These are phyloP conservation scores for Philaethria dido DNA, from an alignment of 2,888 invertebrate species.

Conservation along the genomic window DNA sequence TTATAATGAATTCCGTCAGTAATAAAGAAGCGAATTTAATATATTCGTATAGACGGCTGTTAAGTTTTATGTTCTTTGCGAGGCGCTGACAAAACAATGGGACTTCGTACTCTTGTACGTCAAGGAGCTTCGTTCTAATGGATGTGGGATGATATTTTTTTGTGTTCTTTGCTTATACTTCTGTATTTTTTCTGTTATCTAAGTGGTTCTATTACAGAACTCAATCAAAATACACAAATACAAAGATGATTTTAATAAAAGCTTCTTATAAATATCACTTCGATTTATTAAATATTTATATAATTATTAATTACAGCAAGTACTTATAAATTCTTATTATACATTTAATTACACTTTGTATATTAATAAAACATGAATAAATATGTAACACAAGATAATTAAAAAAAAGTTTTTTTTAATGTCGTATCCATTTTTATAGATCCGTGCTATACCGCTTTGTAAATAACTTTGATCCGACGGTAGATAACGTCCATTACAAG, in stretches of 20 bases:
- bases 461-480: slow-evolving; percentile 61
- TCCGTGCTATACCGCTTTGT: slow-evolving; percentile 63
- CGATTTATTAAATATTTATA: no score
- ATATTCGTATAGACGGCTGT: slow-evolving; percentile 62
- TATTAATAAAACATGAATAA: neutral
- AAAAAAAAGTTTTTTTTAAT: slow-evolving; percentile 9
- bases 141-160: slow-evolving; percentile 38
- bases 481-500: slow-evolving; percentile 66
- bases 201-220: neutral
- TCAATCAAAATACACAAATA: neutral
- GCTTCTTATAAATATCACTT: no score
- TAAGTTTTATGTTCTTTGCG: slow-evolving; percentile 57
- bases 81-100: slow-evolving; percentile 57
- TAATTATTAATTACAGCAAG: neutral
- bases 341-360: neutral
- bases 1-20: slow-evolving; percentile 73
- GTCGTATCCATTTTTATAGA: slow-evolving; percentile 48
- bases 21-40: slow-evolving; percentile 71
- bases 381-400: neutral
- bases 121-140: slow-evolving; percentile 43
- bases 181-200: no score
- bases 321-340: neutral
- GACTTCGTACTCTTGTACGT: slow-evolving; percentile 43
- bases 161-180: neutral
- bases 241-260: no score